Evolutionary conservation across 1,140 invertebrate species (phyloP).

Genomic region (Meteorus sp.): DNA sequence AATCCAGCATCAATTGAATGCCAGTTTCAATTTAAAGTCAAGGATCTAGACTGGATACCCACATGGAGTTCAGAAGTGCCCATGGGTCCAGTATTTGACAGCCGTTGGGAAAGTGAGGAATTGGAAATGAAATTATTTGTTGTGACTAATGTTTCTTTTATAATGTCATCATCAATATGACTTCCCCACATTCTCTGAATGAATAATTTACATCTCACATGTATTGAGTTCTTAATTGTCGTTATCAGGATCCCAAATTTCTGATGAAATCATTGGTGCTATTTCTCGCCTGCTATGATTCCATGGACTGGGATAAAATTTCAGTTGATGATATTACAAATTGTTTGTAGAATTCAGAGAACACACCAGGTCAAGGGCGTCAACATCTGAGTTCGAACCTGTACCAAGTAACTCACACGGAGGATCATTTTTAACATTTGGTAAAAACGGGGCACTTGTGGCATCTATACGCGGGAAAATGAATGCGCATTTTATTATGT

Average conservation of each 20-base stretch:
- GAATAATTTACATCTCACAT: too few species aligned
- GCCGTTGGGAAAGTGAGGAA: not conserved
- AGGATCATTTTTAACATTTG: not conserved
- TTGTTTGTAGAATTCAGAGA: conserved; percentile 25
- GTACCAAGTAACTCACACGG: not conserved
- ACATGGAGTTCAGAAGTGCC: not conserved
- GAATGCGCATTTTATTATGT: conserved; percentile 27
- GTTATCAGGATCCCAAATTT: too few species aligned
- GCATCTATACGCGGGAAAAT: conserved; percentile 26
- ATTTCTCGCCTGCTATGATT: too few species aligned
- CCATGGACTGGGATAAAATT: too few species aligned
- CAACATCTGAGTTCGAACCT: not conserved
- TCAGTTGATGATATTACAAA: not conserved
- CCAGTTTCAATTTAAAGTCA: not conserved
- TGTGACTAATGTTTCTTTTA: not conserved
- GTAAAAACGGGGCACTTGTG: not conserved
- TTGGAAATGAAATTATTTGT: not conserved
- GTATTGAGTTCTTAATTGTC: too few species aligned
- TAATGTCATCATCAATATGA: not conserved
- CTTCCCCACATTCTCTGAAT: too few species aligned
- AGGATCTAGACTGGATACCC: not conserved
- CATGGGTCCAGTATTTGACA: not conserved
- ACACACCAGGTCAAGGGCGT: not conserved
- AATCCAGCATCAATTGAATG: not conserved
- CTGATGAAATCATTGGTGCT: too few species aligned